A percentile compares a stretch with the other conserved stretches of the same genome.
Evolutionary conservation across 2,113 vertebrate species (phyloP).

Genomic region (Clarias macrocephalus): DNA sequence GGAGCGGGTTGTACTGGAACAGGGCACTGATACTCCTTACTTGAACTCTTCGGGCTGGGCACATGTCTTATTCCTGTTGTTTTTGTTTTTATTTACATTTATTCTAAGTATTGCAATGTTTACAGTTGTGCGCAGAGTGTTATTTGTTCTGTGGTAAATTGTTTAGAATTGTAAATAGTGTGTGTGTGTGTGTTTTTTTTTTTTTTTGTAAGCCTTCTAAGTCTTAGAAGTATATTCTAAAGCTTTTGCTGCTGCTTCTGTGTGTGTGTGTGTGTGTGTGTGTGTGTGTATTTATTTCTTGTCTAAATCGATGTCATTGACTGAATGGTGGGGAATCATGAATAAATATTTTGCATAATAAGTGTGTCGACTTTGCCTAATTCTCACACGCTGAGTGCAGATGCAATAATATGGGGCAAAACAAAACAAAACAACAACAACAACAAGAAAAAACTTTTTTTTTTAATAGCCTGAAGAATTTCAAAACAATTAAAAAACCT

Average conservation of each 20-base stretch:
- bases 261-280: constrained; percentile 56
- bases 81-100: background rate
- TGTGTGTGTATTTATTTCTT: constrained; percentile 64
- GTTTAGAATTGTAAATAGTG: constrained; percentile 46
- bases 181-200: background rate
- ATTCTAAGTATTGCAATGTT: constrained; percentile 45
- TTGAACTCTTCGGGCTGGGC: constrained; percentile 48
- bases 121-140: constrained; percentile 50
- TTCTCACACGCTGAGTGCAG: background rate
- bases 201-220: constrained; percentile 26
- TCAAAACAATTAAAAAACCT: background rate
- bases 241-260: constrained; percentile 53
- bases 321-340: constrained; percentile 53
- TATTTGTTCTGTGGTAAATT: constrained; percentile 44
- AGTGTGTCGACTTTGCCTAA: background rate
- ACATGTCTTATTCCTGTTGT: constrained; percentile 10
- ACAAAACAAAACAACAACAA: background rate
- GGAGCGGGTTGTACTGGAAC: constrained; percentile 38
- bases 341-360: constrained; percentile 71
- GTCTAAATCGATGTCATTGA: constrained; percentile 52
- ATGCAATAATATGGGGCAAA: background rate
- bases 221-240: background rate
- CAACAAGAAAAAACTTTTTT: background rate
- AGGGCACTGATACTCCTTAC: constrained; percentile 39
- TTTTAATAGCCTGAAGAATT: background rate